phyloP scores from a whole-genome alignment of 2,113 vertebrate genomes.

The Dipodomys stephensi region DNA sequence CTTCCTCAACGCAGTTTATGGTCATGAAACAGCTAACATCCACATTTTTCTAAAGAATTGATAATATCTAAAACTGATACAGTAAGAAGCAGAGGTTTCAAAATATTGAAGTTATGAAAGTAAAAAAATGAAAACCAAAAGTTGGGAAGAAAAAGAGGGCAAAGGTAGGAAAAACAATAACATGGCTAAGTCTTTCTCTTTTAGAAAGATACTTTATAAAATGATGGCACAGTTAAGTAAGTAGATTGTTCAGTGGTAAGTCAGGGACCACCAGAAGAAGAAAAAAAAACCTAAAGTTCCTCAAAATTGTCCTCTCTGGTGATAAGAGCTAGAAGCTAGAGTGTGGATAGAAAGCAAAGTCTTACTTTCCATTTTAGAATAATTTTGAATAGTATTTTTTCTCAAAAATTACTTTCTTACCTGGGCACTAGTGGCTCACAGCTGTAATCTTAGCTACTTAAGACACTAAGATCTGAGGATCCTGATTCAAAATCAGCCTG shows the following conservation, averaged over 20 bases:
- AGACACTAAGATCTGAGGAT: no score
- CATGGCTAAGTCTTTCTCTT: not conserved
- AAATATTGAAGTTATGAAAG: not conserved
- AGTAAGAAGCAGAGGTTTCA: constrained; percentile 9
- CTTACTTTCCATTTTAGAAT: constrained; percentile 46
- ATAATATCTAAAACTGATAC: constrained; percentile 3
- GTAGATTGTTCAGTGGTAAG: constrained; percentile 27
- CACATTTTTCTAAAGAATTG: not conserved
- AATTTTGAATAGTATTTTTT: not conserved
- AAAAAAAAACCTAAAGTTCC: not conserved
- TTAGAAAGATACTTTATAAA: constrained; percentile 14
- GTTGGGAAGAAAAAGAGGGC: not conserved
- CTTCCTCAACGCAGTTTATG: not conserved
- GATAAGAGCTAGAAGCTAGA: not conserved
- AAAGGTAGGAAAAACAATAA: not conserved
- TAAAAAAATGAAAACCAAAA: constrained; percentile 29
- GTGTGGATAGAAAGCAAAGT: constrained; percentile 11
- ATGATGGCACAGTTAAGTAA: not conserved
- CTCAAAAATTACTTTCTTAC: no score
- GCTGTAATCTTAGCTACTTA: no score
- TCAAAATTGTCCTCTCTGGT: not conserved
- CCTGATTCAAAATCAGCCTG: no score
- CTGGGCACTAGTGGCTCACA: no score
- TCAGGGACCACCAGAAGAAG: not conserved
- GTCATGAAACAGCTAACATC: not conserved